Evolutionary conservation across 2,113 vertebrate species (phyloP), one percentile per base, ranked within the genome.

Genomic region (Hiodon alosoides): DNA sequence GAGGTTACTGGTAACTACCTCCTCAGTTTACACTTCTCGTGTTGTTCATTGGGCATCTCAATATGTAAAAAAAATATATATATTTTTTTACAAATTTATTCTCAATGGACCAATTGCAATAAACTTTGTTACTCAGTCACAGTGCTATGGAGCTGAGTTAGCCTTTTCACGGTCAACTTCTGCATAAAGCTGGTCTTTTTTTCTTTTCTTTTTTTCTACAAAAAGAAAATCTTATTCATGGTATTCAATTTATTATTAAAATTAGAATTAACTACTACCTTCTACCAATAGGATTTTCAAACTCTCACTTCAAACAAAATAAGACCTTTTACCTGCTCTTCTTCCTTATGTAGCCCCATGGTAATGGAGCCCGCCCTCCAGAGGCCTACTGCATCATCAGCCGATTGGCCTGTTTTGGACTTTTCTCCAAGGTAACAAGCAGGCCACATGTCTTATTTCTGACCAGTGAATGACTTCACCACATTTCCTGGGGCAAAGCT

Each of bases 301-400:
- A 31, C 31, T 31, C 31, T 31, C 31, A 31, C 31, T 31, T 31
- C 31, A 31, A 31, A 31, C 31, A 31, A 31, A 31, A n/a, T n/a
- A n/a, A n/a, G n/a, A n/a, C 67, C 47, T 74, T 55, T 52, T 2
- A 50, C 62, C 62, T 59, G 8, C 47, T 11, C 60, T 62, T 52
- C 77, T 47, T 61, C 2, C 65, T 54, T n/a, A 6, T 57, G 31
- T 80, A 98, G 96, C 96, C 97, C 0, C 82, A 88, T 0, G 95
- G 97, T 9, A 93, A 89, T 1, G 96, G 94, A 0, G 90, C 91
- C 9, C 93, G 91, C 0, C 91, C 94, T 2, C 96, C 96, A 0
- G 94, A 93, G 78, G 97, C 98, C 2, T 98, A 96, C 85, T 98
- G 96, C 78, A 96, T 98, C 89, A 94, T 98, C 88, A 98, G 97